Evolutionary conservation across 2,888 invertebrate genomes (phyloP), one percentile per base, ranked within the genome.

Genomic region (Melinaea marsaeus): DNA sequence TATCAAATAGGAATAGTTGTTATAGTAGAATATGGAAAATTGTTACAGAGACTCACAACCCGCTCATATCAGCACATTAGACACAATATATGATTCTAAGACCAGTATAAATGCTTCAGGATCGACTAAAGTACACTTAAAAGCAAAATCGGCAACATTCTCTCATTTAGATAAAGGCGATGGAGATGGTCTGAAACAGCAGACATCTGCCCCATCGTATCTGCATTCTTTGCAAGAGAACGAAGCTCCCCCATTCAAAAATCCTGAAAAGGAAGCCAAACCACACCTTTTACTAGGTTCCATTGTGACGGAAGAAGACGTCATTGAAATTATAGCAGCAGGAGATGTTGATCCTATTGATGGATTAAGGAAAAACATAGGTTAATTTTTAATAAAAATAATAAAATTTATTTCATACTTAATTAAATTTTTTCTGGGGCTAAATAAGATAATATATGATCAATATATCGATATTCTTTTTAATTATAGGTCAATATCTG

Each of bases 201-300:
- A 89, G 64, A 76, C 75, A 34, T 90, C 90, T 0, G 90, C 90
- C 0, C 90, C 90, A 0, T 85, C 81, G 0, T 86, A 88, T 69
- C 74, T 88, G 2, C 73, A 79, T 61, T 88, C 82, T 0, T 66
- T 90, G n/a, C 80, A 75, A 51, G 80, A 83, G n/a, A 85, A 85
- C 35, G 79, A 83, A 0, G 79, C 81, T 0, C 88, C 88, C 2
- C 88, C 89, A 0, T 90, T 89, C 60, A 72, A 62, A 48, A 77
- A 68, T 55, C 85, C 86, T 0, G 77, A 51, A 0, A 71, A 64
- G 13, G 78, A 80, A 60, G 65, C 74, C 0, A 69, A 57, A 13
- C 84, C 88, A 0, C 74, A 66, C 42, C 66, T 90, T 1, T 46
- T 88, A 1, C 72, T 81, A 3, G 81, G 80, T 0, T 76, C 76